These are phyloP conservation scores for Atrina japonica DNA, from an alignment of 2,888 invertebrate species.

Conservation along the genomic window DNA sequence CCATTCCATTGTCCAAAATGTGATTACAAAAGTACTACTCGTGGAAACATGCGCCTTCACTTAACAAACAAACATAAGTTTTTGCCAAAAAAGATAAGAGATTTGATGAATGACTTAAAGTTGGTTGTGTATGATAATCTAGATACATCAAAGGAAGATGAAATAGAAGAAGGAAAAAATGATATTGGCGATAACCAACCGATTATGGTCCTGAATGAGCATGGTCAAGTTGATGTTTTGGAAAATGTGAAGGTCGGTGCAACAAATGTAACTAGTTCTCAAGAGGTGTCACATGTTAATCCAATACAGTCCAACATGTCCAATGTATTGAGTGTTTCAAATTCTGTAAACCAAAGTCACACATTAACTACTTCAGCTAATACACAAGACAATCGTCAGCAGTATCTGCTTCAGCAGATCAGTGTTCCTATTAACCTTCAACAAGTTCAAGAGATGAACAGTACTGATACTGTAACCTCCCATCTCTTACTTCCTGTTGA, in stretches of 20 bases:
- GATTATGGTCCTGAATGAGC: slow-evolving; percentile 23
- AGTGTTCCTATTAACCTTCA: slow-evolving; percentile 1
- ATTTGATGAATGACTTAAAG: slow-evolving; percentile 50
- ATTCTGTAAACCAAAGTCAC: neutral
- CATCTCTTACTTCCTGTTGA: slow-evolving; percentile 7
- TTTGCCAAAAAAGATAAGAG: slow-evolving; percentile 49
- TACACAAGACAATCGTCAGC: slow-evolving; percentile 5
- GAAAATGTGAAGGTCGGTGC: slow-evolving; percentile 4
- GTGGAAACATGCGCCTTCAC: slow-evolving; percentile 72
- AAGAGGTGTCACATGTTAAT: neutral
- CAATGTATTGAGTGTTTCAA: neutral
- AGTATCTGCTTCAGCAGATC: slow-evolving; percentile 16
- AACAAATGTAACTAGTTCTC: slow-evolving; percentile 1
- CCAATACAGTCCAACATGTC: neutral
- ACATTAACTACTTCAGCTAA: slow-evolving; percentile 1
- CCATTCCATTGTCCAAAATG: slow-evolving; percentile 72
- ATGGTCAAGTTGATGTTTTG: slow-evolving; percentile 18
- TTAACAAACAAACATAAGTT: slow-evolving; percentile 64
- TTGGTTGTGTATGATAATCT: neutral
- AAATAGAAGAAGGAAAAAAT: slow-evolving; percentile 1
- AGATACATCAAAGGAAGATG: slow-evolving; percentile 7
- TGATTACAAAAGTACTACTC: slow-evolving; percentile 67
- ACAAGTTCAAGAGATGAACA: neutral
- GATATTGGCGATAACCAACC: neutral
- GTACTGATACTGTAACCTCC: slow-evolving; percentile 1